Evolutionary conservation across 30 jellyfish, hydroid and myxozoan genomes (phyloP).

Genomic region (Sanderia malayensis): DNA sequence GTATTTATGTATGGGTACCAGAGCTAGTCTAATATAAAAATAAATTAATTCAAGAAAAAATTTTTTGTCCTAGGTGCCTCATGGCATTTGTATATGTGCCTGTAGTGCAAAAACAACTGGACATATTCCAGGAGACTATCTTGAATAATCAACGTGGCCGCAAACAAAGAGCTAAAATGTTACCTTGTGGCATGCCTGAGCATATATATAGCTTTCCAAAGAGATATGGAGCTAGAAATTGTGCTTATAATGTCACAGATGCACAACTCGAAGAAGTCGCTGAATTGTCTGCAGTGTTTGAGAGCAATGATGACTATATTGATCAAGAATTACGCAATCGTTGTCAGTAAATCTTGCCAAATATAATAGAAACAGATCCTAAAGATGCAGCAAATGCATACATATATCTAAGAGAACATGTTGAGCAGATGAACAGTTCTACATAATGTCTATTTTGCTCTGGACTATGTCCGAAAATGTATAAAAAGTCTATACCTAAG

Average conservation of each 20-base stretch:
- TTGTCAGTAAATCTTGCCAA: not conserved
- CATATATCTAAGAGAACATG: not conserved
- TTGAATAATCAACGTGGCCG: not conserved
- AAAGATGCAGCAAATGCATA: not conserved
- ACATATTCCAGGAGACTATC: not conserved
- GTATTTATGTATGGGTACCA: too few species aligned
- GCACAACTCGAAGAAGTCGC: not conserved
- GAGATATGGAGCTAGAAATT: not conserved
- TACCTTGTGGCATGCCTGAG: slow-evolving; percentile 3
- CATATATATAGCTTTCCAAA: not conserved
- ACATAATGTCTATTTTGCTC: not conserved
- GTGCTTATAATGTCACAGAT: not conserved
- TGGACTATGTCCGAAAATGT: not conserved
- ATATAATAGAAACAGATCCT: not conserved
- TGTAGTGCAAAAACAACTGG: not conserved
- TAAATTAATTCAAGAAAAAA: not conserved
- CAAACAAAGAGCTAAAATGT: not conserved
- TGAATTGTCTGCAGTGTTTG: slow-evolving; percentile 1
- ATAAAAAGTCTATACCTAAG: not conserved
- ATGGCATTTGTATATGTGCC: not conserved
- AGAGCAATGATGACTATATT: not conserved
- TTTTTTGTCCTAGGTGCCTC: not conserved
- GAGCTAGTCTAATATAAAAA: not conserved
- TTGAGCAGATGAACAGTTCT: not conserved
- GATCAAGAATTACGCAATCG: not conserved